These are phyloP conservation scores for Panopea generosa DNA, from an alignment of 2,888 invertebrate species.

Conservation along the genomic window DNA sequence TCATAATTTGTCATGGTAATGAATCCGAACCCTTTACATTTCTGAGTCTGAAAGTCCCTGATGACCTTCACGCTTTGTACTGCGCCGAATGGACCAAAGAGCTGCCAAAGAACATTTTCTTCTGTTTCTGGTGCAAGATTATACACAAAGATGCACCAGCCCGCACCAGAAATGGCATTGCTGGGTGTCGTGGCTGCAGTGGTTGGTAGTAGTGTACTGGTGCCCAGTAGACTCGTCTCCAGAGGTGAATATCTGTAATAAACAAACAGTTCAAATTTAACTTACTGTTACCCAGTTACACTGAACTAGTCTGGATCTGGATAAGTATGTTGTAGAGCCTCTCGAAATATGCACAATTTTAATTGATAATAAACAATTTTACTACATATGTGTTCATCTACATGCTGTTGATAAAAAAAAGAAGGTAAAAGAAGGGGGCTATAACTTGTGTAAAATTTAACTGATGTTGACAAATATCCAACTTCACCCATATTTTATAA, in stretches of 20 bases:
- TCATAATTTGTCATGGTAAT: conserved; percentile 99
- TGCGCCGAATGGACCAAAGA: conserved; percentile 98
- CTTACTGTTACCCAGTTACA: no score
- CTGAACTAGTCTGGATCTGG: no score
- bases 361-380: no score
- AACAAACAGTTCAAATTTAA: neutral
- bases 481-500: no score
- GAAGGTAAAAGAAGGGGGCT: no score
- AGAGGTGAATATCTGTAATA: conserved; percentile 81
- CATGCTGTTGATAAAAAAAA: no score
- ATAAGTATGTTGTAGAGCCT: no score
- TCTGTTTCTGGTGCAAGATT: conserved; percentile 96
- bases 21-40: conserved; percentile 99
- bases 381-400: no score
- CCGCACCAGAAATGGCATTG: conserved; percentile 85
- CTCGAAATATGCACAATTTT: no score
- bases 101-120: conserved; percentile 96
- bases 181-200: conserved; percentile 73
- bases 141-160: conserved; percentile 97
- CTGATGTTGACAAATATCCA: no score
- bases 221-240: conserved; percentile 79
- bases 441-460: no score
- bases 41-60: conserved; percentile 97
- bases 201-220: conserved; percentile 80
- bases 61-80: conserved; percentile 99